Evolutionary conservation across 2,888 invertebrate genomes (phyloP).

Genomic region (Elegia similella): DNA sequence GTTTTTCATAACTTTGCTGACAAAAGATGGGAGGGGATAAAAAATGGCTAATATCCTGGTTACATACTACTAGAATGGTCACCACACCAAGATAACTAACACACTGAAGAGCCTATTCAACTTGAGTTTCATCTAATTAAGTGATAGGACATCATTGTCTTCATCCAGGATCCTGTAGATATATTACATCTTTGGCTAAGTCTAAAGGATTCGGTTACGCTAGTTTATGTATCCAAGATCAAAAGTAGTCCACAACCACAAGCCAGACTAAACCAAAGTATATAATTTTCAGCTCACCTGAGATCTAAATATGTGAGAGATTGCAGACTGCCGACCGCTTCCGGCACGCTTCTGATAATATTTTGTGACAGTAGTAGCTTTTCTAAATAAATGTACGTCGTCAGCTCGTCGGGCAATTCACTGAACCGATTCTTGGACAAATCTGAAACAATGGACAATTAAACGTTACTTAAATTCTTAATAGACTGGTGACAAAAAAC

Average conservation of each 20-base stretch:
- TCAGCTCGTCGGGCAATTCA: constrained; percentile 95
- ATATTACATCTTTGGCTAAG: too few species aligned
- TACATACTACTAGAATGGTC: too few species aligned
- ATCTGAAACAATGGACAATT: constrained; percentile 64
- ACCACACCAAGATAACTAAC: too few species aligned
- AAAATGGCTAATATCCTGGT: too few species aligned
- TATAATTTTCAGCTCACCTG: constrained; percentile 78
- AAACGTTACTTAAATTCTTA: neutral
- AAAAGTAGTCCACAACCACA: neutral
- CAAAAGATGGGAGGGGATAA: too few species aligned
- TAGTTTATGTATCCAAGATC: neutral
- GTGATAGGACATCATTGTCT: too few species aligned
- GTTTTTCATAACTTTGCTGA: too few species aligned
- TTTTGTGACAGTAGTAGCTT: constrained; percentile 95
- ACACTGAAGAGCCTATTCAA: too few species aligned
- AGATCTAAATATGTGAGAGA: constrained; percentile 95
- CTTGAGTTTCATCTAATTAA: too few species aligned
- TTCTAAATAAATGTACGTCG: constrained; percentile 93
- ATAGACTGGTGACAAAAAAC: too few species aligned
- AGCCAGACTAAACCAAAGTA: neutral
- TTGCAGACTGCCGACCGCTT: constrained; percentile 90
- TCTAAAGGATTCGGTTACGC: too few species aligned
- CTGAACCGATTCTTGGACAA: constrained; percentile 85
- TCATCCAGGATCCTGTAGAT: too few species aligned
- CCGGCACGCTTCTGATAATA: constrained; percentile 93